A percentile compares a stretch with the other conserved stretches of the same genome.
Conservation (phyloP, 1,140 invertebrate species). For the Augochlora pura region DNA sequence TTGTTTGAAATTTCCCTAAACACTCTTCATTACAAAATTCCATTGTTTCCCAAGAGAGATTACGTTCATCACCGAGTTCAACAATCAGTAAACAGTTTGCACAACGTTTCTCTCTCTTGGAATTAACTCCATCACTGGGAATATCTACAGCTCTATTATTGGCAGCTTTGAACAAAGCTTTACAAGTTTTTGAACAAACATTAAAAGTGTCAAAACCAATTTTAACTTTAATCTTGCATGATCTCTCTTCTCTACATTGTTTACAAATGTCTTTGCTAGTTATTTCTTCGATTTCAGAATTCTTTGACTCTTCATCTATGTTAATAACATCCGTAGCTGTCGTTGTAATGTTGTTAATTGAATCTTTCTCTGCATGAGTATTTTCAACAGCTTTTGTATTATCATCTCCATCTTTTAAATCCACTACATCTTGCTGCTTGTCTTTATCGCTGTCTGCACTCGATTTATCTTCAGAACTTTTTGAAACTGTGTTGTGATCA, state of each 20-base stretch:
- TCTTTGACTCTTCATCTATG: slow-evolving; percentile 72
- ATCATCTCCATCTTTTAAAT: not conserved
- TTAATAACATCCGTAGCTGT: slow-evolving; percentile 68
- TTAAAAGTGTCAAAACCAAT: slow-evolving; percentile 68
- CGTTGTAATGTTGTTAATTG: slow-evolving; percentile 10
- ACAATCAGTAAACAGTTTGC: slow-evolving; percentile 76
- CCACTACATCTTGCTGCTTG: not conserved
- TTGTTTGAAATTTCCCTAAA: slow-evolving; percentile 87
- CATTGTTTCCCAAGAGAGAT: slow-evolving; percentile 94
- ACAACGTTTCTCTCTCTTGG: slow-evolving; percentile 78
- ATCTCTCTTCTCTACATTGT: slow-evolving; percentile 72
- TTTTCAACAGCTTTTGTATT: not conserved
- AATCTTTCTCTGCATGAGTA: slow-evolving; percentile 5
- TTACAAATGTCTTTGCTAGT: slow-evolving; percentile 69
- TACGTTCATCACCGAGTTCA: slow-evolving; percentile 81
- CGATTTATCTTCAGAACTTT: slow-evolving; percentile 31
- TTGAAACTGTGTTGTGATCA: slow-evolving; percentile 11
- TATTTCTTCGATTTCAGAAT: slow-evolving; percentile 74
- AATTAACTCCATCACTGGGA: slow-evolving; percentile 74
- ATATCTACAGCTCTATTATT: slow-evolving; percentile 76
- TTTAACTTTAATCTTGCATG: slow-evolving; percentile 74
- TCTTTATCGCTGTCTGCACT: slow-evolving; percentile 21
- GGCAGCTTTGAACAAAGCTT: slow-evolving; percentile 68
- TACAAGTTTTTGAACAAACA: slow-evolving; percentile 76
- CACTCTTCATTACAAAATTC: slow-evolving; percentile 95